phyloP scores from a whole-genome alignment of 2,888 invertebrate species.

The Microctonus aethiopoides region DNA sequence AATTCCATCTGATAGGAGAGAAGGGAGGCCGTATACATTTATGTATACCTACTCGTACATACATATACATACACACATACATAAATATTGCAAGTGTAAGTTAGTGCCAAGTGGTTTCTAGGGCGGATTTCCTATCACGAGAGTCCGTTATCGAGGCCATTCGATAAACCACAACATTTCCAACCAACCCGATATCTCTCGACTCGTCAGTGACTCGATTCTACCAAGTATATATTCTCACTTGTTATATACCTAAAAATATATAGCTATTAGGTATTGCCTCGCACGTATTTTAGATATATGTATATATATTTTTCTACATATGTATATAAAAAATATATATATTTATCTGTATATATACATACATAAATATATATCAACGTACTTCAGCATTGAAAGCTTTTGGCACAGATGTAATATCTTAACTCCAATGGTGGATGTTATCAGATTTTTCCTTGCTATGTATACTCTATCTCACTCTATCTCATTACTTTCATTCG shows the following conservation, averaged over 20 bases:
- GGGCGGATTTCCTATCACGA: conserved; percentile 47
- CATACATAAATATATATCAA: too few relatives aligned
- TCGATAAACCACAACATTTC: conserved; percentile 34
- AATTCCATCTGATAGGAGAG: conserved; percentile 50
- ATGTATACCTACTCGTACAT: not conserved
- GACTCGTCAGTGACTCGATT: not conserved
- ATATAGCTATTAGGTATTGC: not conserved
- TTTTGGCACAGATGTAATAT: conserved; percentile 4
- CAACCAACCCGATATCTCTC: conserved; percentile 1
- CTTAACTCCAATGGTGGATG: conserved; percentile 6
- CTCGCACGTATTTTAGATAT: not conserved
- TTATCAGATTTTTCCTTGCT: not conserved
- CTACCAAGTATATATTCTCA: conserved; percentile 12
- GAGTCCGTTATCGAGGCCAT: conserved; percentile 42
- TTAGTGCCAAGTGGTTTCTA: conserved; percentile 53
- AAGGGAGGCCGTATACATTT: not conserved
- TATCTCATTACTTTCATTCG: not conserved
- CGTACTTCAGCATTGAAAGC: not conserved
- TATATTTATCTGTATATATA: not conserved
- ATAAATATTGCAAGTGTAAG: conserved; percentile 50
- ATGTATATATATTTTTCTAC: not conserved
- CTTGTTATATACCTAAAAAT: not conserved
- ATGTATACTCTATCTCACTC: not conserved
- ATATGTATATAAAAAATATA: too few relatives aligned
- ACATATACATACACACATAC: conserved; percentile 37